Evolutionary conservation across 2,797 vertebrate genomes (phyloP).

Genomic region (Tokudaia muenninki): DNA sequence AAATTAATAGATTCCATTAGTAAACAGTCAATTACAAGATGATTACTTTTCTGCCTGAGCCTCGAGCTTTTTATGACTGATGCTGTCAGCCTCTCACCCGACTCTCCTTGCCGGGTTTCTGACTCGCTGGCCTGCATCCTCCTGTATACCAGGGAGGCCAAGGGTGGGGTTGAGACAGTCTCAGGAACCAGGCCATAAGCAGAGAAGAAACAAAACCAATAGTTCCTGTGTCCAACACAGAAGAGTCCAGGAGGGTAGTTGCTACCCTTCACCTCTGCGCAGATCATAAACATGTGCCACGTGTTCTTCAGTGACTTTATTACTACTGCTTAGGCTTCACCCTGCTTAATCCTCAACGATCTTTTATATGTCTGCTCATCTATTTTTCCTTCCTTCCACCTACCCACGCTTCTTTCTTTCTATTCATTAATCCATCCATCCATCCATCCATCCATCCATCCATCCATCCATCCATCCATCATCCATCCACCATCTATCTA

Average conservation of each 20-base stretch:
- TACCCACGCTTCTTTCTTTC: fast-evolving
- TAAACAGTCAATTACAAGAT: constrained; percentile 83
- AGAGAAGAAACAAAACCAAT: not conserved
- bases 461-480: not conserved
- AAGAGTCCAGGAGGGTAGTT: not conserved
- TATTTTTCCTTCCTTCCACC: not conserved
- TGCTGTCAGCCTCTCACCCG: not conserved
- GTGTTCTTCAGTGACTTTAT: not conserved
- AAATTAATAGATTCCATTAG: constrained; percentile 87
- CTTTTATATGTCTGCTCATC: not conserved
- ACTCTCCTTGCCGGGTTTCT: not conserved
- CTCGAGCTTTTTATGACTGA: not conserved
- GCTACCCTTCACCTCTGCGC: not conserved
- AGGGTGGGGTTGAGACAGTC: fast-evolving
- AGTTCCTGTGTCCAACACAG: constrained; percentile 22
- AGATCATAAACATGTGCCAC: not conserved
- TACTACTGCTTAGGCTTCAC: not conserved
- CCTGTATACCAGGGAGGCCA: not conserved
- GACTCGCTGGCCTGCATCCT: not conserved
- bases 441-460: not conserved
- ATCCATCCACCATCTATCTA: too few relatives aligned
- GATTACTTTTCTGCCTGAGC: constrained; percentile 73
- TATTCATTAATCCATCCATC: not conserved
- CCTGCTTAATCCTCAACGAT: not conserved
- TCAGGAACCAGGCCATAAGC: not conserved